A percentile compares a stretch with the other conserved stretches of the same genome.
These are phyloP conservation scores for Lithophane leautieri DNA, from an alignment of 2,888 invertebrate genomes.

Conservation along the genomic window DNA sequence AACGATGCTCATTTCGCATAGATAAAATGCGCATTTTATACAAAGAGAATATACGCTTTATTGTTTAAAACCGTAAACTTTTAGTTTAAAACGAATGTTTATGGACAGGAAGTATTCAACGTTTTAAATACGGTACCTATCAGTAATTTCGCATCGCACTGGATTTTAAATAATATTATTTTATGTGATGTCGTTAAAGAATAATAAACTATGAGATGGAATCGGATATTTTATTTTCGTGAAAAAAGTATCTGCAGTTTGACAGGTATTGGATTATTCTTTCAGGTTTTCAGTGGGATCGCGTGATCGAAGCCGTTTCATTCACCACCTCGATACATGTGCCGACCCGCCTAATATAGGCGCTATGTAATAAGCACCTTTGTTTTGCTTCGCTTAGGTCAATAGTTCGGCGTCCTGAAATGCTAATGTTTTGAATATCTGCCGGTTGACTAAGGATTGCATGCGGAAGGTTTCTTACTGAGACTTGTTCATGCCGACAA, in stretches of 20 bases:
- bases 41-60: constrained; percentile 62
- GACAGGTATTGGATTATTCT: constrained; percentile 53
- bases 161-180: constrained; percentile 56
- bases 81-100: constrained; percentile 56
- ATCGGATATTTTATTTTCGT: constrained; percentile 47
- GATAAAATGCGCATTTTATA: constrained; percentile 59
- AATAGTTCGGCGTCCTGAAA: constrained; percentile 68
- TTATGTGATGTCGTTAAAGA: constrained; percentile 47
- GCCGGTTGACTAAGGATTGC: constrained; percentile 15
- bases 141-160: constrained; percentile 43
- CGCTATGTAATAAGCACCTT: constrained; percentile 74
- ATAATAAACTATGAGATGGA: constrained; percentile 34
- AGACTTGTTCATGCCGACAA: constrained; percentile 3
- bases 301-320: constrained; percentile 84
- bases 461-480: constrained; percentile 27
- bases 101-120: constrained; percentile 45
- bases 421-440: constrained; percentile 54
- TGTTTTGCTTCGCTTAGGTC: constrained; percentile 70
- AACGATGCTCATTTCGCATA: constrained; percentile 60
- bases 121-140: constrained; percentile 51
- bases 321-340: constrained; percentile 74
- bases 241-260: constrained; percentile 40
- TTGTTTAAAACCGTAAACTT: constrained; percentile 60
- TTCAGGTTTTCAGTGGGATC: constrained; percentile 74
- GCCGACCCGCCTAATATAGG: constrained; percentile 66